A percentile compares a stretch with the other conserved stretches of the same genome.
phyloP scores from a whole-genome alignment of 2,113 vertebrate species.

The Ivindomyrus marchei region DNA sequence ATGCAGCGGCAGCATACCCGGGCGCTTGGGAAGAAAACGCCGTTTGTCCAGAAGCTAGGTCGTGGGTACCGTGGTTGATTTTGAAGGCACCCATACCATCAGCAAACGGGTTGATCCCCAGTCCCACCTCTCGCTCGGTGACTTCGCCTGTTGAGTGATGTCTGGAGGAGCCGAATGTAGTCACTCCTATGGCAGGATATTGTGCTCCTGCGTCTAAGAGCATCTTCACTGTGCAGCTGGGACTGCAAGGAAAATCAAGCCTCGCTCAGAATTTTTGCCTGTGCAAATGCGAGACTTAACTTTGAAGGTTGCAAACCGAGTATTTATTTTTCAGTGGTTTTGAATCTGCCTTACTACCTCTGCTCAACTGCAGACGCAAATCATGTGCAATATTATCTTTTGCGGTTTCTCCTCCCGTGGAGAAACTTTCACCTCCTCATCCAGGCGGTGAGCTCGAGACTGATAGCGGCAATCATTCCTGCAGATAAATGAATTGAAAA shows the following conservation, averaged over 20 bases:
- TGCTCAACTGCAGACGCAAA: slow-evolving; percentile 71
- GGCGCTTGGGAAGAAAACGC: slow-evolving; percentile 96
- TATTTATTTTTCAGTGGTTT: slow-evolving; percentile 57
- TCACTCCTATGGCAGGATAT: slow-evolving; percentile 97
- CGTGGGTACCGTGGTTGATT: slow-evolving; percentile 94
- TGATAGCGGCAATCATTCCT: slow-evolving; percentile 99
- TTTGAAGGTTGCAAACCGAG: slow-evolving; percentile 49
- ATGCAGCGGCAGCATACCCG: slow-evolving; percentile 87
- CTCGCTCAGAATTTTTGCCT: slow-evolving; percentile 15
- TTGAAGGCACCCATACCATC: slow-evolving; percentile 99
- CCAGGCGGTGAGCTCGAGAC: slow-evolving; percentile 98
- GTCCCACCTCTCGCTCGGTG: slow-evolving; percentile 90
- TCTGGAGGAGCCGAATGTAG: slow-evolving; percentile 95
- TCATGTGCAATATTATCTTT: slow-evolving; percentile 96
- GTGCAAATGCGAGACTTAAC: slow-evolving; percentile 40
- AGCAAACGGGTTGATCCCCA: slow-evolving; percentile 98
- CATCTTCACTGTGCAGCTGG: slow-evolving; percentile 78
- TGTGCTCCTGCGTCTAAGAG: slow-evolving; percentile 98
- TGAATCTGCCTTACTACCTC: slow-evolving; percentile 53
- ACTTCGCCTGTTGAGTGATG: slow-evolving; percentile 98
- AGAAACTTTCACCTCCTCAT: slow-evolving; percentile 99
- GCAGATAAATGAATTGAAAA: slow-evolving; percentile 99
- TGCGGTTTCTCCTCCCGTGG: slow-evolving; percentile 98
- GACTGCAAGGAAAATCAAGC: slow-evolving; percentile 62
- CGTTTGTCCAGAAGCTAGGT: slow-evolving; percentile 88